Evolutionary conservation across 2,113 vertebrate species (phyloP).

Genomic region (Pollachius pollachius): DNA sequence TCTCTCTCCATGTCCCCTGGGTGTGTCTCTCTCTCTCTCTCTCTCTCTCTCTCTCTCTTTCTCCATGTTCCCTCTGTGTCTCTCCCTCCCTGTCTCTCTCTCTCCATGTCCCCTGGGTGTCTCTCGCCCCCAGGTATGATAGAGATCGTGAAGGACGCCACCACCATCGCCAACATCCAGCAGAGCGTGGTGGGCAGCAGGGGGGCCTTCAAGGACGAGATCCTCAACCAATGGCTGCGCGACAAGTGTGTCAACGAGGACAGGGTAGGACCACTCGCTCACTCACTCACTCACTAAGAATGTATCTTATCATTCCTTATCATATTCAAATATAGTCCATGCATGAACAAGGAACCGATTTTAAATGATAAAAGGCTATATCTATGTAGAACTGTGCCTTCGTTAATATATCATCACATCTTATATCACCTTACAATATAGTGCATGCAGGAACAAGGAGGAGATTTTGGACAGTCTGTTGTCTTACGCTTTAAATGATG

Average conservation of each 20-base stretch:
- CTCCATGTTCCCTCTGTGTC: no score
- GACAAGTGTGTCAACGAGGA: conserved; percentile 92
- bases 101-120: no score
- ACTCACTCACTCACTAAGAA: background rate
- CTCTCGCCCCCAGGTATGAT: conserved; percentile 85
- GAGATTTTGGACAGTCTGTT: no score
- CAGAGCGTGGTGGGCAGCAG: conserved; percentile 97
- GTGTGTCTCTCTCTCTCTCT: no score
- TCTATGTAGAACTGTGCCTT: no score
- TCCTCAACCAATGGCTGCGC: conserved; percentile 93
- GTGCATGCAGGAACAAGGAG: background rate
- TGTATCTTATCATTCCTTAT: background rate
- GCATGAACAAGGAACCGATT: no score
- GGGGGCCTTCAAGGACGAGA: conserved; percentile 95
- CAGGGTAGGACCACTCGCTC: conserved; percentile 73
- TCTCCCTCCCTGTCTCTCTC: no score
- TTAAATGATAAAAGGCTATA: no score
- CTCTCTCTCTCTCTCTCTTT: no score
- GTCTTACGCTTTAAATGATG: no score
- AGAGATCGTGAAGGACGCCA: conserved; percentile 96
- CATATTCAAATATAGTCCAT: background rate
- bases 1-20: no score
- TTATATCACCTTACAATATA: background rate
- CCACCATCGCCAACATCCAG: conserved; percentile 98
- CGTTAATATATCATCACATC: background rate